Conservation (phyloP, 2,113 vertebrate genomes). For the Scomber colias region DNA sequence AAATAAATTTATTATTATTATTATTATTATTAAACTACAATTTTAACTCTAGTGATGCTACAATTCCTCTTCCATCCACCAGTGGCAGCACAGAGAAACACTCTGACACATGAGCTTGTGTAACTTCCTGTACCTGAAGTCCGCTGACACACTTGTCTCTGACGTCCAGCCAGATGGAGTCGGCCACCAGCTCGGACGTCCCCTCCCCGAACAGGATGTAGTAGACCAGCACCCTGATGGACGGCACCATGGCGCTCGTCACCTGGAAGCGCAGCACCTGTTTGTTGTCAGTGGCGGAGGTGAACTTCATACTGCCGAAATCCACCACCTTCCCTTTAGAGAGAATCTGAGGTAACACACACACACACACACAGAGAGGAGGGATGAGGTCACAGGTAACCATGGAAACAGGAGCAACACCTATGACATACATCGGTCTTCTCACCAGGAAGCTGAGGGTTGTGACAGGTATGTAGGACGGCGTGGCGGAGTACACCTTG, state of each 20-base stretch:
- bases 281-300: slow-evolving; percentile 55
- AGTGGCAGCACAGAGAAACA: too few species aligned
- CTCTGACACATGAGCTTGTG: not conserved
- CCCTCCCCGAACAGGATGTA: slow-evolving; percentile 89
- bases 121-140: slow-evolving; percentile 81
- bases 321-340: slow-evolving; percentile 84
- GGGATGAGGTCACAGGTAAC: slow-evolving; percentile 1
- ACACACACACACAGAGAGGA: not conserved
- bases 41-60: too few species aligned
- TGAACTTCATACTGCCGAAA: slow-evolving; percentile 71
- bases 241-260: slow-evolving; percentile 91
- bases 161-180: slow-evolving; percentile 92
- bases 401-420: not conserved
- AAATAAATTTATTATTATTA: too few species aligned
- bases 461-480: slow-evolving; percentile 82
- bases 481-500: slow-evolving; percentile 84
- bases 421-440: accelerated
- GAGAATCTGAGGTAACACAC: slow-evolving; percentile 56
- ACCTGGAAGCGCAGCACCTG: slow-evolving; percentile 87
- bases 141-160: slow-evolving; percentile 88
- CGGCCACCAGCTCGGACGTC: slow-evolving; percentile 90
- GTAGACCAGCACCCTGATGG: slow-evolving; percentile 91
- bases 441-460: slow-evolving; percentile 92
- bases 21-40: too few species aligned
- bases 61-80: too few species aligned